Conservation (phyloP, 2,888 invertebrate genomes). For the Crepidodera aurea region DNA sequence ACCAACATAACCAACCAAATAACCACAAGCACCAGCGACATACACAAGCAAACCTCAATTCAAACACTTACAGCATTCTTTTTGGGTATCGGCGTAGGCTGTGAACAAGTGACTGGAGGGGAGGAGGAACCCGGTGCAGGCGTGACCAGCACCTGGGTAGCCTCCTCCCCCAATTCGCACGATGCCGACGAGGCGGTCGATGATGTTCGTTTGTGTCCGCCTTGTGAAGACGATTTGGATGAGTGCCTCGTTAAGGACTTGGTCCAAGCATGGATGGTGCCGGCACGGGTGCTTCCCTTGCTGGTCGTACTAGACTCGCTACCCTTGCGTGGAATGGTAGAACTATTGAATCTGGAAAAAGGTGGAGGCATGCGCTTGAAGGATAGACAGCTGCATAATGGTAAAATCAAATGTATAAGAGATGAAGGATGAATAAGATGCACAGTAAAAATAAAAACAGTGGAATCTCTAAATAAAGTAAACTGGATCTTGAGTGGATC, state of each 20-base stretch:
- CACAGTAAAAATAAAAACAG: no score
- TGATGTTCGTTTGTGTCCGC: constrained; percentile 58
- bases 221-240: constrained; percentile 36
- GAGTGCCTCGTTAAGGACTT: constrained; percentile 60
- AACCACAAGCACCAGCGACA: not conserved
- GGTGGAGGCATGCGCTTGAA: constrained; percentile 15
- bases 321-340: constrained; percentile 59
- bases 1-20: no score
- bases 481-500: no score
- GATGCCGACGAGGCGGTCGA: constrained; percentile 54
- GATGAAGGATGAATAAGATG: no score
- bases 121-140: constrained; percentile 63
- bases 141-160: constrained; percentile 58
- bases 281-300: constrained; percentile 44
- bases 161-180: constrained; percentile 66
- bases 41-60: constrained; percentile 1
- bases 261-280: constrained; percentile 49
- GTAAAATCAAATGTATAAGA: no score
- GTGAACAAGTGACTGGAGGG: constrained; percentile 58
- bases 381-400: not conserved
- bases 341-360: constrained; percentile 54
- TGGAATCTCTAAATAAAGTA: no score
- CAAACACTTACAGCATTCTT: constrained; percentile 39
- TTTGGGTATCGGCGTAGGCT: constrained; percentile 39
- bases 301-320: constrained; percentile 54